Evolutionary conservation across 2,113 vertebrate species (phyloP), one percentile per base, ranked within the genome.

Genomic region (Bos indicus): DNA sequence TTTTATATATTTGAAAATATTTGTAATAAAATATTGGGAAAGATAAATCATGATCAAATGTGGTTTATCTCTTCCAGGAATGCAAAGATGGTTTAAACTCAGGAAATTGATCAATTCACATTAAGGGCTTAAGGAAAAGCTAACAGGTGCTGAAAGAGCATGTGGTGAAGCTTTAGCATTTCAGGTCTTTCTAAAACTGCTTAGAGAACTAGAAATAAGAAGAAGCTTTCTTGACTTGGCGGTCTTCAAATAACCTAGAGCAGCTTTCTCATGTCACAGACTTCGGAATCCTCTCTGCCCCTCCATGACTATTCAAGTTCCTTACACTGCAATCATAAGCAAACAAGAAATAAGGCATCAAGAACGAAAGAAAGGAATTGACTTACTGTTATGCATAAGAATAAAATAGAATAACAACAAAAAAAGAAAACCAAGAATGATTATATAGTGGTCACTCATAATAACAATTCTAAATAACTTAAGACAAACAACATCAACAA

Each of bases 261-360:
- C 28, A 10, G 21, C 25, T 2, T 17, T 30, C 43, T 48, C 64
- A 3, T 0, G 0, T 7, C 0, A 6, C 1, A 6, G 51, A 2
- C n/a, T 7, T 59, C 1, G 3, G 77, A 60, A 1, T 59, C 21
- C 54, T 4, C 51, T 25, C 12, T 0, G 23, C 26, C 14, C 46
- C 56, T 13, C 14, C 0, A 7, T 11, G 1, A 26, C 26, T 3
- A 2, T 11, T 21, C 25, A 1, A 1, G 0, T 7, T n/a, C 33
- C 46, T 3, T 33, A 30, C 23, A 3, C 43, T 25, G 26, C n/a
- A 1, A 3, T 15, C 51, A 78, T 12, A n/a, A 2, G 1, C n/a
- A 48, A 43, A 28, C 6, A 7, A 33, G 33, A 54, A 59, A 23
- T 15, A 6, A 36, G 5, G 1, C 71, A 17, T 9, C 48, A 3